A percentile compares a stretch with the other conserved stretches of the same genome.
phyloP scores from a whole-genome alignment of 2,113 vertebrate genomes.

The Tursiops truncatus region DNA sequence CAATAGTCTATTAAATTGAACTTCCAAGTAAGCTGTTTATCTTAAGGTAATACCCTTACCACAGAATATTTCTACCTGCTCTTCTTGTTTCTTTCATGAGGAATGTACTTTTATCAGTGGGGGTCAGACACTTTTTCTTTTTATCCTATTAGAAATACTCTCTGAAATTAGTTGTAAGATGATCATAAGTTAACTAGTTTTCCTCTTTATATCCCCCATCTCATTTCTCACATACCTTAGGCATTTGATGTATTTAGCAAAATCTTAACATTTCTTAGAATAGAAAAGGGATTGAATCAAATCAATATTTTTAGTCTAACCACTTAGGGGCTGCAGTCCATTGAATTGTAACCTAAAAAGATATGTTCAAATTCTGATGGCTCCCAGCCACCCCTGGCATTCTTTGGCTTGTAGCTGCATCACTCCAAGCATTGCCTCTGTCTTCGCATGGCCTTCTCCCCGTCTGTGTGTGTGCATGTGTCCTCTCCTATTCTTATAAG shows the following conservation, averaged over 20 bases:
- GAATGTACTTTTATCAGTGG: neutral
- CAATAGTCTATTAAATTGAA: neutral
- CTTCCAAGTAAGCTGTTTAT: neutral
- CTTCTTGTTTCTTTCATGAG: constrained; percentile 5
- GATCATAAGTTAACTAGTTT: neutral
- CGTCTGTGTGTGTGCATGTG: too few relatives aligned
- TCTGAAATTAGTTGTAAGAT: neutral
- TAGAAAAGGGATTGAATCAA: neutral
- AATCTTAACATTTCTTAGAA: neutral
- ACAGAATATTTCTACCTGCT: neutral
- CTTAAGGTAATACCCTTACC: neutral
- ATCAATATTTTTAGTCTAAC: neutral
- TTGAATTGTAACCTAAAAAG: neutral
- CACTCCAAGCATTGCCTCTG: too few relatives aligned
- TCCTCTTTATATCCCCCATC: neutral
- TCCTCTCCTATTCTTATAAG: too few relatives aligned
- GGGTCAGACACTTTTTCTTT: neutral
- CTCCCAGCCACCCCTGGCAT: too few relatives aligned
- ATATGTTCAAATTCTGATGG: neutral
- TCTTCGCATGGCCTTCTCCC: too few relatives aligned
- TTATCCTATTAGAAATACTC: neutral
- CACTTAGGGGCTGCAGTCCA: neutral
- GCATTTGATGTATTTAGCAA: neutral
- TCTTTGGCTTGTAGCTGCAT: too few relatives aligned
- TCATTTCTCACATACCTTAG: neutral